Conservation (phyloP, 2,113 vertebrate species). For the Tachycineta bicolor region DNA sequence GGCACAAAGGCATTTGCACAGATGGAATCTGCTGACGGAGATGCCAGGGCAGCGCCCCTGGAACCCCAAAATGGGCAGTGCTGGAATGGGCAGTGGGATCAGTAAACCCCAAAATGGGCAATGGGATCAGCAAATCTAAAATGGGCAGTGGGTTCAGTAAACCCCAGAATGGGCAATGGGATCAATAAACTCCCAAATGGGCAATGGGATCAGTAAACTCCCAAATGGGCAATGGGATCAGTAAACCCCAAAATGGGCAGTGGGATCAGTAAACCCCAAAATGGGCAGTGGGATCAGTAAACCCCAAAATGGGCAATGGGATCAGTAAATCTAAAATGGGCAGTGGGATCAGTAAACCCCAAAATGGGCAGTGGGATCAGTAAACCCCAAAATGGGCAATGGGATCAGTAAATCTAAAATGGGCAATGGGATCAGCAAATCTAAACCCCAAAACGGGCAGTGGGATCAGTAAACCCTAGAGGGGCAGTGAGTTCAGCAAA, state of each 20-base stretch:
- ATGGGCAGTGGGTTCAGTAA: not conserved
- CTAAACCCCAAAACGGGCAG: not conserved
- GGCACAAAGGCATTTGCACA: not conserved
- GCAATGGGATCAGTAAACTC: not conserved
- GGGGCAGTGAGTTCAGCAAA: not conserved
- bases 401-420: not conserved
- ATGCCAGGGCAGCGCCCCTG: rapidly evolving
- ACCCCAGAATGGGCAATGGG: too few species aligned
- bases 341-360: not conserved
- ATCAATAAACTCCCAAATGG: not conserved
- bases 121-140: not conserved
- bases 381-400: too few species aligned
- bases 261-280: too few species aligned
- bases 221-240: not conserved
- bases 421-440: rapidly evolving
- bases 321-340: not conserved
- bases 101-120: not conserved
- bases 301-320: too few species aligned
- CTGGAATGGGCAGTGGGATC: not conserved
- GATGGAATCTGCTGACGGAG: not conserved
- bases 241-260: not conserved
- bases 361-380: not conserved
- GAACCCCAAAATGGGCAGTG: not conserved
- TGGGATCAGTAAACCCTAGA: not conserved
- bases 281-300: not conserved